phyloP scores from a whole-genome alignment of 2,888 invertebrate genomes.

The Euproctis similis region DNA sequence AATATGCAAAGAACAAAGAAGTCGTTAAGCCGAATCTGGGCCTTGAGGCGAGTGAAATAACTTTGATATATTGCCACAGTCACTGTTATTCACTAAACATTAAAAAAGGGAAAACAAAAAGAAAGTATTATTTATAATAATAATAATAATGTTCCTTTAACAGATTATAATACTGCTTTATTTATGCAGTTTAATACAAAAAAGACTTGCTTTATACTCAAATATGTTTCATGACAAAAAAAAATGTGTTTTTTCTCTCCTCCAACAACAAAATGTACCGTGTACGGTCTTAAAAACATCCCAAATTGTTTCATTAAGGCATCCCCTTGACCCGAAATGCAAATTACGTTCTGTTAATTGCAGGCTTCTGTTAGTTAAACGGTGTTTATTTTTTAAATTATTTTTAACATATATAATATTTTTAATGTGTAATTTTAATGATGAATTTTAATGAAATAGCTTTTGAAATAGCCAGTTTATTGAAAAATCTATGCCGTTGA shows the following conservation, averaged over 20 bases:
- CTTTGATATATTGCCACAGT: not conserved
- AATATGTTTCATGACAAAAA: slow-evolving; percentile 6
- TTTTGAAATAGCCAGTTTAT: too few species aligned
- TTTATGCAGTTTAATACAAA: slow-evolving; percentile 4
- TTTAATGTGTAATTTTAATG: too few species aligned
- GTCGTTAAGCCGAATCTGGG: not conserved
- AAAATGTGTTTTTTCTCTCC: too few species aligned
- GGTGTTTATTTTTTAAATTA: slow-evolving; percentile 21
- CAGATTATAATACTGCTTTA: not conserved
- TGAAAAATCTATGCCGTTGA: too few species aligned
- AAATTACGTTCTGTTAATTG: slow-evolving; percentile 31
- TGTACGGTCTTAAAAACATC: slow-evolving; percentile 9
- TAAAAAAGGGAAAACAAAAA: not conserved
- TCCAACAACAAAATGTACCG: slow-evolving; percentile 10
- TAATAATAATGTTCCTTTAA: not conserved
- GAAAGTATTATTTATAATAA: not conserved
- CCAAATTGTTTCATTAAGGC: slow-evolving; percentile 24
- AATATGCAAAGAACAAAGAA: not conserved
- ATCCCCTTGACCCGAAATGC: slow-evolving; percentile 28
- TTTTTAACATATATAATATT: too few species aligned
- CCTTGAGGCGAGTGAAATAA: not conserved
- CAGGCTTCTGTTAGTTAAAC: slow-evolving; percentile 18
- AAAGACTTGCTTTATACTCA: slow-evolving; percentile 5
- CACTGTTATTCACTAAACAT: not conserved
- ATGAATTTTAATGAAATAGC: too few species aligned